A percentile compares a stretch with the other conserved stretches of the same genome.
These are phyloP conservation scores for Bos indicus DNA, from an alignment of 2,113 vertebrate genomes.

Conservation along the genomic window DNA sequence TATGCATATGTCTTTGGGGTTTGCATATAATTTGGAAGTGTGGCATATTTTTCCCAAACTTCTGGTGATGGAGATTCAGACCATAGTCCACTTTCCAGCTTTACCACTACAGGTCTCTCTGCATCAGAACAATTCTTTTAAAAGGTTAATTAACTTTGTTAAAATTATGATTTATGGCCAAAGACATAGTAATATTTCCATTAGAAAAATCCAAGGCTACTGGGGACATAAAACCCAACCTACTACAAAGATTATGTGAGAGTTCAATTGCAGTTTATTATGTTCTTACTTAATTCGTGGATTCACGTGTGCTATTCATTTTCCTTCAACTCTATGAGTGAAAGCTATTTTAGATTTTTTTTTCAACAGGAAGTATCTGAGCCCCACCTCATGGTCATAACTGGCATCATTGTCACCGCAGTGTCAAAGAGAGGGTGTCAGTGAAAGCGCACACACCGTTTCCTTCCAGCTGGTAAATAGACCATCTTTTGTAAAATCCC, in stretches of 20 bases:
- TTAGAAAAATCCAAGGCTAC: not conserved
- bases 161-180: not conserved
- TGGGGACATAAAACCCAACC: not conserved
- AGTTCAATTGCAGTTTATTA: not conserved
- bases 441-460: not conserved
- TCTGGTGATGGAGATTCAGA: not conserved
- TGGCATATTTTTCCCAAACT: not conserved
- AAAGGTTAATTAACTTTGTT: not conserved
- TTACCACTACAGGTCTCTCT: not conserved
- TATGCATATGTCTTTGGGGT: not conserved
- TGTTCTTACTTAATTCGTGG: not conserved
- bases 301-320: not conserved
- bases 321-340: not conserved
- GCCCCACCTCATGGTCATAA: not conserved
- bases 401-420: not conserved
- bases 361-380: not conserved
- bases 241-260: not conserved
- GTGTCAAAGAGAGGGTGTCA: not conserved
- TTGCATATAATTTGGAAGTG: no score
- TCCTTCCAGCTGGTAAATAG: not conserved
- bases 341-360: not conserved
- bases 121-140: not conserved
- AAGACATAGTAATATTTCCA: not conserved
- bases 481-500: not conserved
- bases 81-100: rapidly evolving